A percentile compares a stretch with the other conserved stretches of the same genome.
Conservation (phyloP, 2,797 vertebrate genomes). For the Allobates femoralis region DNA sequence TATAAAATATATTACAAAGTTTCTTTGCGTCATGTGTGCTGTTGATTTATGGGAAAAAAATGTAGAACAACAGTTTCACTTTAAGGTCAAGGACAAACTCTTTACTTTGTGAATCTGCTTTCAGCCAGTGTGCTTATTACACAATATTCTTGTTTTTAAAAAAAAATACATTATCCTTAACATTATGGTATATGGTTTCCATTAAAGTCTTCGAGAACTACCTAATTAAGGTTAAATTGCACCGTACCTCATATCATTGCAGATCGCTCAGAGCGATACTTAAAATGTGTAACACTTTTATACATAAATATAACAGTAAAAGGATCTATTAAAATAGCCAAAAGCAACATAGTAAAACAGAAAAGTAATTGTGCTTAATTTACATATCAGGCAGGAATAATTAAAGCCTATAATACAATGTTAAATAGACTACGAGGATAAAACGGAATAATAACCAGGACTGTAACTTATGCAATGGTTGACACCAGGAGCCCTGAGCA, state of each 20-base stretch:
- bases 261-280: slow-evolving; percentile 1
- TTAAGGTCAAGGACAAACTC: background rate
- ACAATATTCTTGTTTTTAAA: background rate
- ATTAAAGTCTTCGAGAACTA: background rate
- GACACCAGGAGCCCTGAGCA: background rate
- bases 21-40: too few species aligned
- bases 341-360: background rate
- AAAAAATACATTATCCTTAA: background rate
- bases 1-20: too few species aligned
- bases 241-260: background rate
- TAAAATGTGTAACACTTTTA: background rate
- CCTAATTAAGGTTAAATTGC: slow-evolving; percentile 8
- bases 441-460: background rate
- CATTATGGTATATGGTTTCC: background rate
- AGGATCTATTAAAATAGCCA: slow-evolving; percentile 24
- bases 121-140: background rate
- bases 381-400: slow-evolving; percentile 1
- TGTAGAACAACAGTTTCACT: too few species aligned
- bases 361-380: slow-evolving; percentile 17
- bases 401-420: slow-evolving; percentile 11
- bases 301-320: slow-evolving; percentile 10
- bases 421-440: background rate
- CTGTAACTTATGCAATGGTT: background rate
- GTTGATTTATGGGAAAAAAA: too few species aligned
- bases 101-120: background rate